Conservation (phyloP, 1,140 invertebrate genomes). For the Papilio glaucus region DNA sequence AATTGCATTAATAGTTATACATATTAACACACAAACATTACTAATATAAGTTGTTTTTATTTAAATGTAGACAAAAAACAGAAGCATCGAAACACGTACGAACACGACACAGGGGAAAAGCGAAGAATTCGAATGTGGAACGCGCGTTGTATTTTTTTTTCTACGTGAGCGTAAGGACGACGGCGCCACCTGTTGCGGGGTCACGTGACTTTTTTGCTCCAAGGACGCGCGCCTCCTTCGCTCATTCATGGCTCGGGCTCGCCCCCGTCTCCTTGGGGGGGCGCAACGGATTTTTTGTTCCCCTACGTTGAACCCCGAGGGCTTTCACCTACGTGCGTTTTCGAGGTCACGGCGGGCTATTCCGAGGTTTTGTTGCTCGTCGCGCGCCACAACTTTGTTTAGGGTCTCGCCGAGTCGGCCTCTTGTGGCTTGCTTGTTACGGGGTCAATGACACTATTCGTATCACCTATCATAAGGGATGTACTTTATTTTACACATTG, state of each 20-base stretch:
- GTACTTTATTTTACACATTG: too few species aligned
- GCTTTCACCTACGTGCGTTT: constrained; percentile 81
- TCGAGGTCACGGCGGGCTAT: constrained; percentile 80
- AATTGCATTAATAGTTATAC: too few species aligned
- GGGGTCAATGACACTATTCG: constrained; percentile 45
- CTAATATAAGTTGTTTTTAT: too few species aligned
- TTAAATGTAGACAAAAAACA: not conserved
- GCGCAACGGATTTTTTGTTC: constrained; percentile 77
- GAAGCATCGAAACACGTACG: not conserved
- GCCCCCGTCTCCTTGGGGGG: constrained; percentile 64
- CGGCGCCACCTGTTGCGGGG: constrained; percentile 78
- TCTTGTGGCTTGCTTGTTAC: constrained; percentile 45
- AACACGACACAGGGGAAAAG: constrained; percentile 19
- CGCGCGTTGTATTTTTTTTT: constrained; percentile 54
- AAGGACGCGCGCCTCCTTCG: constrained; percentile 81
- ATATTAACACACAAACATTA: too few species aligned
- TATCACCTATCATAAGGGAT: constrained; percentile 1
- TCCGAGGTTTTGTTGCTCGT: constrained; percentile 72
- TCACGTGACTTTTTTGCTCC: constrained; percentile 82
- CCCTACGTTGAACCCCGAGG: constrained; percentile 75
- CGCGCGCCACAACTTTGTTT: constrained; percentile 63
- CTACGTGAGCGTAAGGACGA: constrained; percentile 71
- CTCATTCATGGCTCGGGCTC: constrained; percentile 81
- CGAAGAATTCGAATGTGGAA: constrained; percentile 49
- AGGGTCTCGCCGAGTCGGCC: constrained; percentile 53